Percentiles rank a stretch among this genome's conserved stretches.
Evolutionary conservation across 2,113 vertebrate species (phyloP).

Genomic region (Brachyhypopomus gauderio): DNA sequence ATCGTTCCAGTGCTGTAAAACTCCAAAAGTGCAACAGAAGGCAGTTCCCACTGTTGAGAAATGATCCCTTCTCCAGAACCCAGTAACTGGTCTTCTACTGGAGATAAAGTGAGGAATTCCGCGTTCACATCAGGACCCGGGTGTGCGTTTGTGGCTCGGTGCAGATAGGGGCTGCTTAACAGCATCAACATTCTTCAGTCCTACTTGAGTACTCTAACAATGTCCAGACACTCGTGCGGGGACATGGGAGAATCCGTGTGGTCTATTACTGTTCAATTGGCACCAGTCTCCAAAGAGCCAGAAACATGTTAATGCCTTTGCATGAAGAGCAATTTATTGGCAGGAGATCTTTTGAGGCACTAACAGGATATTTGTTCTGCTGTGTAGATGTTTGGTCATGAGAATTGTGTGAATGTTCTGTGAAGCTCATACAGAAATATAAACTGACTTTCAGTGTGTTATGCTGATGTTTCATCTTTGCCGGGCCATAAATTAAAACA

Average conservation of each 20-base stretch:
- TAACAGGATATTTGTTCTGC: neutral
- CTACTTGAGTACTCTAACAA: conserved; percentile 58
- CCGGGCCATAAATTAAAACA: neutral
- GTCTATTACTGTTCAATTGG: conserved; percentile 68
- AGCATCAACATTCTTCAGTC: conserved; percentile 59
- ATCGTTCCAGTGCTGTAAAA: conserved; percentile 5
- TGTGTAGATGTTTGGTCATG: conserved; percentile 7
- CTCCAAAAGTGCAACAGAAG: neutral
- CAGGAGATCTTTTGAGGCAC: conserved; percentile 25
- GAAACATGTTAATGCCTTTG: conserved; percentile 35
- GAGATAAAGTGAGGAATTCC: conserved; percentile 57
- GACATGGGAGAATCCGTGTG: conserved; percentile 51
- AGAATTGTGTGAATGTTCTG: neutral
- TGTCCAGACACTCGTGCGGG: conserved; percentile 64
- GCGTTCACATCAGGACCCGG: conserved; percentile 30
- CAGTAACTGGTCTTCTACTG: conserved; percentile 43
- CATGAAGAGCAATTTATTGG: conserved; percentile 20
- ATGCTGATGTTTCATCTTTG: neutral
- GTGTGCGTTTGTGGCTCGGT: too few relatives aligned
- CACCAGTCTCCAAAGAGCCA: conserved; percentile 51
- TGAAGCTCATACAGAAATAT: too few relatives aligned
- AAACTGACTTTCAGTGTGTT: neutral
- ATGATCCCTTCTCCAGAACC: conserved; percentile 17
- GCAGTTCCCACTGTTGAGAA: conserved; percentile 23
- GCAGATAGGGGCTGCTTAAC: conserved; percentile 45